Percentiles rank a stretch among this genome's conserved stretches.
phyloP scores from a whole-genome alignment of 2,888 invertebrate genomes.

The Pachycephus smyrnensis region DNA sequence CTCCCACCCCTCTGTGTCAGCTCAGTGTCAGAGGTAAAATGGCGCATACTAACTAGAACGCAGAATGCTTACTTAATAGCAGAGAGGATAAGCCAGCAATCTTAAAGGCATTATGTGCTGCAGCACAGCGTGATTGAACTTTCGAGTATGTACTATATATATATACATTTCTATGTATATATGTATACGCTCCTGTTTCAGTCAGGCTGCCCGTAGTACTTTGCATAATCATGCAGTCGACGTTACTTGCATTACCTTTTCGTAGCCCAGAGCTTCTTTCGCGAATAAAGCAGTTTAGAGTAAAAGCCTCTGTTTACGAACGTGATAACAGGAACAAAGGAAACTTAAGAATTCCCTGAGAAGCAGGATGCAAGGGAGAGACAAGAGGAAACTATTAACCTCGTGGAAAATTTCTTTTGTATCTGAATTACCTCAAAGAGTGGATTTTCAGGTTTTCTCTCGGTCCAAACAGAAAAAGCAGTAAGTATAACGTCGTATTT shows the following conservation, averaged over 20 bases:
- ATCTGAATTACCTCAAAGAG: too few relatives aligned
- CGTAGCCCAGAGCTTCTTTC: too few relatives aligned
- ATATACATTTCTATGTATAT: too few relatives aligned
- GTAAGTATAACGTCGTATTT: background rate
- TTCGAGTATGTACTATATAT: background rate
- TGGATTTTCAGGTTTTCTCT: too few relatives aligned
- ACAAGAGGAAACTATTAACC: too few relatives aligned
- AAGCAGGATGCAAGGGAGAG: too few relatives aligned
- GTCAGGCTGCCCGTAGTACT: conserved; percentile 11
- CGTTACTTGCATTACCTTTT: too few relatives aligned
- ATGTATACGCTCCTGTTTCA: background rate
- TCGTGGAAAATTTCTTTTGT: too few relatives aligned
- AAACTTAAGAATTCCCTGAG: too few relatives aligned
- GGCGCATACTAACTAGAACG: background rate
- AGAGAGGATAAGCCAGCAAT: conserved; percentile 14
- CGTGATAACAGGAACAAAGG: too few relatives aligned
- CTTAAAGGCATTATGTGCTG: conserved; percentile 18
- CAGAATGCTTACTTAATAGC: background rate
- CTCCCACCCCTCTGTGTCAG: background rate
- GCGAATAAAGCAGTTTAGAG: too few relatives aligned
- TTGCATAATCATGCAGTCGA: conserved; percentile 18
- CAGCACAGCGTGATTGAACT: conserved; percentile 5
- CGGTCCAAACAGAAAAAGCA: background rate
- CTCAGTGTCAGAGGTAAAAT: background rate
- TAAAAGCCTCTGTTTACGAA: too few relatives aligned